These are phyloP conservation scores for Stomorhina lunata DNA, from an alignment of 2,888 invertebrate genomes.

Conservation along the genomic window DNA sequence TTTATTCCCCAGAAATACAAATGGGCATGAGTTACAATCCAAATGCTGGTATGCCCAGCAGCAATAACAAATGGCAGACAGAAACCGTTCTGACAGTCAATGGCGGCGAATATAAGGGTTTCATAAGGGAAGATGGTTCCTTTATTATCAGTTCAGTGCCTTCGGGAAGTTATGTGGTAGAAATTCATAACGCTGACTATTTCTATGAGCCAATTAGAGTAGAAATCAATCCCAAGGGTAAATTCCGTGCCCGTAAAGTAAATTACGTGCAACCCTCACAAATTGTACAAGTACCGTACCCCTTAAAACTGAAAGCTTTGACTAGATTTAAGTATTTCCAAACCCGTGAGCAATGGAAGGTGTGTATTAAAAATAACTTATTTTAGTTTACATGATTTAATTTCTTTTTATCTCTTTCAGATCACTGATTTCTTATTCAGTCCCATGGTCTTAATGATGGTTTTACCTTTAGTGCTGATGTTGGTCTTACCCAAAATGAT, in stretches of 20 bases:
- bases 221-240: conserved; percentile 98
- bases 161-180: conserved; percentile 95
- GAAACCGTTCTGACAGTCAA: conserved; percentile 91
- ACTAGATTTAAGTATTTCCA: conserved; percentile 94
- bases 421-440: conserved; percentile 97
- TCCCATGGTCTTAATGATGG: conserved; percentile 99
- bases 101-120: conserved; percentile 93
- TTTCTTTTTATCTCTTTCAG: conserved; percentile 66
- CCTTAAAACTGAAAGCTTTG: conserved; percentile 91
- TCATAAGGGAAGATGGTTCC: conserved; percentile 93
- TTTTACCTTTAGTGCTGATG: conserved; percentile 92
- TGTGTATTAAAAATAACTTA: no score
- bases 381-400: background rate
- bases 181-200: conserved; percentile 93
- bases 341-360: conserved; percentile 95
- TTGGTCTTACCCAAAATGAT: conserved; percentile 97
- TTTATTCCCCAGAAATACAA: conserved; percentile 83
- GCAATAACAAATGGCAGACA: conserved; percentile 86
- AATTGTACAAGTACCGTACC: conserved; percentile 95
- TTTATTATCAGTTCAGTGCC: conserved; percentile 94
- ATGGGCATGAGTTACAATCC: conserved; percentile 56
- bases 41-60: conserved; percentile 51
- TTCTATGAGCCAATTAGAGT: conserved; percentile 96
- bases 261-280: conserved; percentile 95
- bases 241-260: conserved; percentile 95